Evolutionary conservation across 2,797 vertebrate genomes (phyloP).

Genomic region (Eospalax fontanierii): DNA sequence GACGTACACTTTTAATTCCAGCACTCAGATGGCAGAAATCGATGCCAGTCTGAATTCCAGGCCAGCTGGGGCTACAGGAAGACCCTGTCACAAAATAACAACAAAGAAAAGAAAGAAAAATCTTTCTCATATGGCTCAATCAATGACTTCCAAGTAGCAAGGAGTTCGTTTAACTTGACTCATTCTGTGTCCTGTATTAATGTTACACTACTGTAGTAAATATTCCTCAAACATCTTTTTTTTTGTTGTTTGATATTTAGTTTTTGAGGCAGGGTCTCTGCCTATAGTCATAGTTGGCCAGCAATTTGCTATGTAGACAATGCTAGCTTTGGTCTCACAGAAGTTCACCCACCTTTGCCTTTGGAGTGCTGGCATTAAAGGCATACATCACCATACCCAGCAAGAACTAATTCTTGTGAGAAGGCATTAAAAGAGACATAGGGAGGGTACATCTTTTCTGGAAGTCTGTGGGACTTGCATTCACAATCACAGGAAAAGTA

Average conservation of each 20-base stretch:
- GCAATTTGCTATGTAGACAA: no score
- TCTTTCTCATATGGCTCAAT: neutral
- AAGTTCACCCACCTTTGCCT: no score
- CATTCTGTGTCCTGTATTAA: neutral
- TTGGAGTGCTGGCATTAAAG: no score
- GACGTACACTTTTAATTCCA: neutral
- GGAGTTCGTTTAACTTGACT: neutral
- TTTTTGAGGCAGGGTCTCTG: no score
- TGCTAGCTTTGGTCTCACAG: no score
- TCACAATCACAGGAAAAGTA: neutral
- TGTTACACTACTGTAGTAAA: slow-evolving; percentile 3
- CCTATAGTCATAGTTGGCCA: no score
- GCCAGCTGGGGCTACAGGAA: no score
- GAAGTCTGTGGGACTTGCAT: neutral
- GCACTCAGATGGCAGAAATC: no score
- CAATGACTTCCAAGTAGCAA: neutral
- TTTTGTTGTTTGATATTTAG: no score
- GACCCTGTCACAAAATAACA: no score
- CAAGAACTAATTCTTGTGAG: neutral
- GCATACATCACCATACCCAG: no score
- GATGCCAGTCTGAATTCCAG: no score
- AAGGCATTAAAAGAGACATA: neutral
- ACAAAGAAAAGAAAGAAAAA: neutral
- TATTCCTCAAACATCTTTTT: neutral
- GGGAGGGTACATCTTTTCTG: neutral